Evolutionary conservation across 2,797 vertebrate species (phyloP).

Genomic region (Garrulus glandarius): DNA sequence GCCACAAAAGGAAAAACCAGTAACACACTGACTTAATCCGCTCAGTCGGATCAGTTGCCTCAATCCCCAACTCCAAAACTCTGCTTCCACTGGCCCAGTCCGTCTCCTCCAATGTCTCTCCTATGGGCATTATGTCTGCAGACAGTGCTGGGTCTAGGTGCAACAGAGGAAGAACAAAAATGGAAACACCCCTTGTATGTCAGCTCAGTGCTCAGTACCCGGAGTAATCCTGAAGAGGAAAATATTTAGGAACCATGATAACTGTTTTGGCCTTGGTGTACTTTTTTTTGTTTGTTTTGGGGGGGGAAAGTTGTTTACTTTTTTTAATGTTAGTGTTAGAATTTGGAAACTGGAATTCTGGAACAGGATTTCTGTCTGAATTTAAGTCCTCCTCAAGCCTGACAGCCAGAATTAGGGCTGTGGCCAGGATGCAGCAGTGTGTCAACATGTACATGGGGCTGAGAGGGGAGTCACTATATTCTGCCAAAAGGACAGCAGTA

Average conservation of each 20-base stretch:
- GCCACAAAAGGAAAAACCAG: not conserved
- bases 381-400: not conserved
- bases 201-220: not conserved
- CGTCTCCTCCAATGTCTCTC: not conserved
- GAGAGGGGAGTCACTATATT: not conserved
- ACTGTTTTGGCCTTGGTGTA: not conserved
- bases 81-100: not conserved
- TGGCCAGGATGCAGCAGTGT: not conserved
- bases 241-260: not conserved
- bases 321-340: not conserved
- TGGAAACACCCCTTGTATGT: not conserved
- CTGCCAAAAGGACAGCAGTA: not conserved
- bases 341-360: not conserved
- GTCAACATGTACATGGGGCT: accelerated
- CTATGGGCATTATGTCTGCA: not conserved
- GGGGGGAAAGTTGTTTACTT: not conserved
- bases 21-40: not conserved
- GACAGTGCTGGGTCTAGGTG: not conserved
- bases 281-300: not conserved
- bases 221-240: not conserved
- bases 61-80: not conserved
- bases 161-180: not conserved
- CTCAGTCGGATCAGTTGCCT: not conserved
- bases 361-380: not conserved
- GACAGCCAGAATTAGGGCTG: not conserved